These are phyloP conservation scores for Phaetusa simplex DNA, from an alignment of 2,113 vertebrate genomes.

Conservation along the genomic window DNA sequence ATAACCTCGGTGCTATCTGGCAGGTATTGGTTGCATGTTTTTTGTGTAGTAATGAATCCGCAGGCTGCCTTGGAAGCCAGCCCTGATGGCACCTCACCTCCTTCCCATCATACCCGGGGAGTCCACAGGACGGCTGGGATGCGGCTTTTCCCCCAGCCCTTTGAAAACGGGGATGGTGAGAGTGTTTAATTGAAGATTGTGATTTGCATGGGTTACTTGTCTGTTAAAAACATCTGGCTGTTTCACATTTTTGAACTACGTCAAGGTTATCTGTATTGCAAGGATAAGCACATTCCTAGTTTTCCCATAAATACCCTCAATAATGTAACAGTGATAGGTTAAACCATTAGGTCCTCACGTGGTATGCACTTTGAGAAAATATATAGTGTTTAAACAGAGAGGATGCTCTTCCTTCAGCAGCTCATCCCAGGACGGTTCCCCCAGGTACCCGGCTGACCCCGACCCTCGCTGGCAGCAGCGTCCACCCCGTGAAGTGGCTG, in stretches of 20 bases:
- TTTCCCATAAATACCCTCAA: not conserved
- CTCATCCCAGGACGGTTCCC: not conserved
- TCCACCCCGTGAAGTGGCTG: not conserved
- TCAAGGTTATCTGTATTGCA: not conserved
- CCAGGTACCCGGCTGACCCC: not conserved
- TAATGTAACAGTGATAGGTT: not conserved
- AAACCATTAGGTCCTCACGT: rapidly evolving
- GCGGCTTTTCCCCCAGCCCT: not conserved
- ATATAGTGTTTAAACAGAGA: not conserved
- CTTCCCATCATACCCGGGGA: not conserved
- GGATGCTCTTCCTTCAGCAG: not conserved
- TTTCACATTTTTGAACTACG: not conserved
- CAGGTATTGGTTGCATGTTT: not conserved
- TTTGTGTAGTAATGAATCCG: not conserved
- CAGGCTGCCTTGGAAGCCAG: not conserved
- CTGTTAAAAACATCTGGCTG: rapidly evolving
- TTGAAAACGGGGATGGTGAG: not conserved
- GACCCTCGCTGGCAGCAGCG: not conserved
- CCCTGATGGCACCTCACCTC: not conserved
- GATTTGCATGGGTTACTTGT: not conserved
- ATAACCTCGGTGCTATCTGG: not conserved
- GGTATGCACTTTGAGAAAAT: not conserved
- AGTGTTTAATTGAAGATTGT: not conserved
- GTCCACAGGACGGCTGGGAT: not conserved
- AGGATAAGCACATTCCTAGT: not conserved